A percentile compares a stretch with the other conserved stretches of the same genome.
Evolutionary conservation across 2,888 invertebrate genomes (phyloP).

Genomic region (Drosophila subsilvestris): DNA sequence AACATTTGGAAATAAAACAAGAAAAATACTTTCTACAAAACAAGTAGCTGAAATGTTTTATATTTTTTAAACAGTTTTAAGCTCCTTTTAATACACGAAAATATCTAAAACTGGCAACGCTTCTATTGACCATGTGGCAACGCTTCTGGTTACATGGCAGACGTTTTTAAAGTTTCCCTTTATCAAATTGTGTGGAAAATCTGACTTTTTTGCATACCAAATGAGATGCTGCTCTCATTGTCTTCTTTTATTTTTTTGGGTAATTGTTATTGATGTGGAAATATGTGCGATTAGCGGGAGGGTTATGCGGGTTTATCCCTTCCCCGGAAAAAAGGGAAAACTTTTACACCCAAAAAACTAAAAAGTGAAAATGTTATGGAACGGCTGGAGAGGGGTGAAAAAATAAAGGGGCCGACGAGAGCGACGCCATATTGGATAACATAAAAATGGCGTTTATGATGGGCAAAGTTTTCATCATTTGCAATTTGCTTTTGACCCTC

Average conservation of each 20-base stretch:
- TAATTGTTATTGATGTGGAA: constrained; percentile 72
- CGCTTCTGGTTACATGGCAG: not conserved
- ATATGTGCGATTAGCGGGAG: constrained; percentile 65
- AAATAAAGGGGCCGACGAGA: constrained; percentile 1
- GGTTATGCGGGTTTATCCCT: not conserved
- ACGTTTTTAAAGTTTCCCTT: not conserved
- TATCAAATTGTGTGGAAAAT: constrained; percentile 63
- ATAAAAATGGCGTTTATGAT: constrained; percentile 75
- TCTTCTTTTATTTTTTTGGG: constrained; percentile 21
- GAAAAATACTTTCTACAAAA: not conserved
- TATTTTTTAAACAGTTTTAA: too few species aligned
- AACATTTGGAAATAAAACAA: not conserved
- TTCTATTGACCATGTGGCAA: not conserved
- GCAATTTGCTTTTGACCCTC: constrained; percentile 65
- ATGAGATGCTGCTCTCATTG: constrained; percentile 51
- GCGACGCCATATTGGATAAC: constrained; percentile 72
- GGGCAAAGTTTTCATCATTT: constrained; percentile 73
- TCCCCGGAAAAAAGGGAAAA: constrained; percentile 11
- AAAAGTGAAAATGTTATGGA: constrained; percentile 66
- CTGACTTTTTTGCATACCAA: constrained; percentile 51
- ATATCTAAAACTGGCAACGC: too few species aligned
- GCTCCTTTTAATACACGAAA: too few species aligned
- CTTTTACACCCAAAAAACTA: constrained; percentile 52
- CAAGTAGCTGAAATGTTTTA: not conserved
- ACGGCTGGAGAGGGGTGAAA: not conserved